Percentiles rank a stretch among this genome's conserved stretches.
Conservation (phyloP, 2,888 invertebrate species). For the Polylopha cassiicola region DNA sequence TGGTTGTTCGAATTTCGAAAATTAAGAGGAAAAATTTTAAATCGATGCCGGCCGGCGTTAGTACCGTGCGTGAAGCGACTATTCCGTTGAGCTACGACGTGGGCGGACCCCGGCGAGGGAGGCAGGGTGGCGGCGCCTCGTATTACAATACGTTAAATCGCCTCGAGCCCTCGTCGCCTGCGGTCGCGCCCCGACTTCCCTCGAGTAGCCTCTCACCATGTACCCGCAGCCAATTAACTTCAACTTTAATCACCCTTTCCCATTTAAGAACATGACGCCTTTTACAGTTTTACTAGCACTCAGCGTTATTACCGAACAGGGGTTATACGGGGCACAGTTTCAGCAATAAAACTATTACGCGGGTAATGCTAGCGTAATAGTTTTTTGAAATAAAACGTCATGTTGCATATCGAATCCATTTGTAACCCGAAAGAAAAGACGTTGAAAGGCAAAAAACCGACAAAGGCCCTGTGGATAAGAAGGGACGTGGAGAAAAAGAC, state of each 20-base stretch:
- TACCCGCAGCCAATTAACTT: conserved; percentile 55
- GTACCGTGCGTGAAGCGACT: conserved; percentile 43
- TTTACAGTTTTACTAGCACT: conserved; percentile 30
- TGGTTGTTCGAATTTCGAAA: conserved; percentile 34
- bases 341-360: conserved; percentile 4
- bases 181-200: conserved; percentile 46
- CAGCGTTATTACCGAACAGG: conserved; percentile 7
- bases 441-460: conserved; percentile 58
- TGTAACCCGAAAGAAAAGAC: conserved; percentile 43
- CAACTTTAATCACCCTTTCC: conserved; percentile 56
- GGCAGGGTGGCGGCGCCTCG: conserved; percentile 39
- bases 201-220: conserved; percentile 43
- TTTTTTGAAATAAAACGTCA: conserved; percentile 34
- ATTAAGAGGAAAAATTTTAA: conserved; percentile 37
- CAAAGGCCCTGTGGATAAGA: conserved; percentile 59
- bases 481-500: conserved; percentile 65
- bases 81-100: conserved; percentile 43
- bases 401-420: conserved; percentile 47
- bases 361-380: background rate
- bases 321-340: no score
- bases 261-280: conserved; percentile 43
- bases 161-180: conserved; percentile 52
- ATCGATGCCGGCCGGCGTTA: conserved; percentile 45
- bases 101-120: conserved; percentile 38
- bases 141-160: conserved; percentile 64